These are phyloP conservation scores for cat (Felis catus) DNA, from an alignment of 2,113 vertebrate genomes.

Conservation along the genomic window F.catus_Fca126_mat1.0 CM031419.1:2849001-2849500, in stretches of 20 bases:
- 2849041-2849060: accelerated
- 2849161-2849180: neutral
- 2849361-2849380: neutral
- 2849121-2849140: neutral
- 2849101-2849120: accelerated
- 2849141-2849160: accelerated
- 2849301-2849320: neutral
- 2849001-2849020: accelerated
- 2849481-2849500: accelerated
- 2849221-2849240: too few relatives aligned
- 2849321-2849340: neutral
- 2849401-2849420: accelerated
- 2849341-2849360: neutral
- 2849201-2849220: neutral
- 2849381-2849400: neutral
- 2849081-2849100: accelerated
- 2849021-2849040: accelerated
- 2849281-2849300: neutral
- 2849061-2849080: accelerated
- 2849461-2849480: accelerated
- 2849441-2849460: neutral
- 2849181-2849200: accelerated
- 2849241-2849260: neutral
- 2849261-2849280: neutral
- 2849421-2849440: neutral